Percentiles rank a stretch among this genome's conserved stretches.
These are phyloP conservation scores for Triops longicaudatus DNA, from an alignment of 1,140 invertebrate genomes.

Conservation along the genomic window DNA sequence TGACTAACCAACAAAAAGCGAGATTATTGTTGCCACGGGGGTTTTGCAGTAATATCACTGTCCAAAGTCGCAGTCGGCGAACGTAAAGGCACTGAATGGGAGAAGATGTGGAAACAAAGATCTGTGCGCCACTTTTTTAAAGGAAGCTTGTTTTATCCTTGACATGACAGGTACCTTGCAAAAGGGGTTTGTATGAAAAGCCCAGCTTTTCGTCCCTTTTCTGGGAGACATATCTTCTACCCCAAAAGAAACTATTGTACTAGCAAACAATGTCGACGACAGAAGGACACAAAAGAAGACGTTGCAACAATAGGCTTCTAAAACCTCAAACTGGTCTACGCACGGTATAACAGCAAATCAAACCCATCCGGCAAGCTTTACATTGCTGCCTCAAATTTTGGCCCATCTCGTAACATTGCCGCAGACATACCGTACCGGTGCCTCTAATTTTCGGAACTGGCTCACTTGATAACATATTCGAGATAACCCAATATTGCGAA, in stretches of 20 bases:
- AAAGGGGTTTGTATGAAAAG: neutral
- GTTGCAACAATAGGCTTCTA: neutral
- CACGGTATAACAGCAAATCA: neutral
- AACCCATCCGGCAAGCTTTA: too few relatives aligned
- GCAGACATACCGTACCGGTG: too few relatives aligned
- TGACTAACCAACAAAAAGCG: too few relatives aligned
- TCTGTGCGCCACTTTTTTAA: neutral
- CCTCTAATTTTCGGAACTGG: too few relatives aligned
- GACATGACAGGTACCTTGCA: neutral
- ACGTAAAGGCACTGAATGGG: neutral
- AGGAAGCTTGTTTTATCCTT: constrained; percentile 2
- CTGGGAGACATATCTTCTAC: neutral
- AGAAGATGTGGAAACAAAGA: neutral
- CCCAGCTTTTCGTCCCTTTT: neutral
- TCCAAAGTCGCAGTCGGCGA: neutral
- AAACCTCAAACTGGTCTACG: neutral
- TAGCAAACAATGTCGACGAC: neutral
- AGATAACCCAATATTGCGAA: too few relatives aligned
- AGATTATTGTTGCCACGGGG: constrained; percentile 2
- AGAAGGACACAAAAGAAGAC: neutral
- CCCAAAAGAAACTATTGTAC: neutral
- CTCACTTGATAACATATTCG: too few relatives aligned
- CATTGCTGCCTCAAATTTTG: too few relatives aligned
- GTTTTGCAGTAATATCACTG: neutral
- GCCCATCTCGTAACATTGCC: too few relatives aligned